Percentiles rank a stretch among this genome's conserved stretches.
phyloP scores from a whole-genome alignment of 2,113 vertebrate genomes.

The Blennius ocellaris region DNA sequence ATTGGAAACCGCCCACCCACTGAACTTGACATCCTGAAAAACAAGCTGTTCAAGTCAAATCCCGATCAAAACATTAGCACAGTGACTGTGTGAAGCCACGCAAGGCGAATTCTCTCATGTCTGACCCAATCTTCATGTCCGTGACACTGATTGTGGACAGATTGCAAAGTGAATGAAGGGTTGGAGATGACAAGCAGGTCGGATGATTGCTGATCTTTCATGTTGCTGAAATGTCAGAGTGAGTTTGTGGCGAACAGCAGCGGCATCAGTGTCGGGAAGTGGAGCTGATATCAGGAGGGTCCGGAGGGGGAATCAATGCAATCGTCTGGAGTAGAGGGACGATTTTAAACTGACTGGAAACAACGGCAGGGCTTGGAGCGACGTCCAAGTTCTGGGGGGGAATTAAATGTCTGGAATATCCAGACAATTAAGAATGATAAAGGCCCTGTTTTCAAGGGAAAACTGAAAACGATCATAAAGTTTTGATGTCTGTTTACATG shows the following conservation, averaged over 20 bases:
- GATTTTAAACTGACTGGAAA: slow-evolving; percentile 22
- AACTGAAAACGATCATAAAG: too few relatives aligned
- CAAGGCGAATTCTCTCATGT: slow-evolving; percentile 34
- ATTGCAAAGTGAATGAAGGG: slow-evolving; percentile 12
- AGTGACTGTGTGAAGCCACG: slow-evolving; percentile 42
- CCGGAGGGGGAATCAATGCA: slow-evolving; percentile 41
- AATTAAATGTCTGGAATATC: too few relatives aligned
- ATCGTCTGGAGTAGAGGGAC: slow-evolving; percentile 8
- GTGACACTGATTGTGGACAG: slow-evolving; percentile 12
- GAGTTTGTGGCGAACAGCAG: slow-evolving; percentile 38
- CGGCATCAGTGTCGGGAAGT: slow-evolving; percentile 59
- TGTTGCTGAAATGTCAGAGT: slow-evolving; percentile 47
- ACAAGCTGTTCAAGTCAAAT: slow-evolving; percentile 53
- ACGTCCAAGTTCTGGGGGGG: slow-evolving; percentile 9
- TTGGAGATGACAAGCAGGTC: slow-evolving; percentile 6
- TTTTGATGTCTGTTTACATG: too few relatives aligned
- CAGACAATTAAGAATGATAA: too few relatives aligned
- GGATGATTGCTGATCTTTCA: slow-evolving; percentile 9
- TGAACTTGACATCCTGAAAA: slow-evolving; percentile 59
- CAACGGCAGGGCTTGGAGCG: slow-evolving; percentile 35
- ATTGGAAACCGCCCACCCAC: slow-evolving; percentile 38
- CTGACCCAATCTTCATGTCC: slow-evolving; percentile 30
- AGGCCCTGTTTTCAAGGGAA: too few relatives aligned
- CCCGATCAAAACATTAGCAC: slow-evolving; percentile 56
- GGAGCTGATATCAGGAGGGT: slow-evolving; percentile 40